Evolutionary conservation across 2,797 vertebrate genomes (phyloP), one percentile per base, ranked within the genome.

Genomic region (Bovichtus variegatus): DNA sequence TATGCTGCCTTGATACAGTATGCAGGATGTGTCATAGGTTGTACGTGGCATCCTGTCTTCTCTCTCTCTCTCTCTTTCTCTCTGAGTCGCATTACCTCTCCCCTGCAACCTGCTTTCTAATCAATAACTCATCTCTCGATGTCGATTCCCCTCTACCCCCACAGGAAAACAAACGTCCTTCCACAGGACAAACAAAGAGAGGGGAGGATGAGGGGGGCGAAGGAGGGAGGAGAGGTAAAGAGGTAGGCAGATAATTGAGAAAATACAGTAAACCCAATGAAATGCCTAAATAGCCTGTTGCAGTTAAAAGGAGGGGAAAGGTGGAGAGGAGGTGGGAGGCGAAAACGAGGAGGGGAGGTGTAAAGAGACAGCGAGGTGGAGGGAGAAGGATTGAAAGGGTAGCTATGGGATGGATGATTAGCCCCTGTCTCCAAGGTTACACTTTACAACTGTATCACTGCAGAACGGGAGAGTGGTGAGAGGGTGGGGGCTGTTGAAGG

Each of bases 131-230:
- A 93, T 94, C 93, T 94, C 89, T 94, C 54, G 60, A 86, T 81
- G 91, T 94, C 88, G 87, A 95, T 93, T 93, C 86, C 85, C 86
- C 83, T 86, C 76, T 77, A 83, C 86, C 85, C 91, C 92, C 92
- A 91, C 88, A 93, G 91, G 91, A 93, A 94, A 94, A 93, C 92
- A 94, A 93, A 93, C 69, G 92, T 94, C 94, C 93, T 95, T 94
- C 93, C 87, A 86, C 83, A 90, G 93, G 93, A 94, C 93, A 93
- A 94, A 94, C 93, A 92, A 86, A 89, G 78, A 76, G 49, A 74
- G 77, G 34, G 60, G 67, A 61, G 53, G 54, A 59, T 38, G 49
- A 31, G 11, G 38, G n/a, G 9, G 29, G 9, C 13, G 9, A 19
- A 18, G 67, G 55, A 27, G 40, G 58, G 38, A 16, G 63, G 64